phyloP scores from a whole-genome alignment of 1,140 invertebrate genomes.

The Musca vetustissima region DNA sequence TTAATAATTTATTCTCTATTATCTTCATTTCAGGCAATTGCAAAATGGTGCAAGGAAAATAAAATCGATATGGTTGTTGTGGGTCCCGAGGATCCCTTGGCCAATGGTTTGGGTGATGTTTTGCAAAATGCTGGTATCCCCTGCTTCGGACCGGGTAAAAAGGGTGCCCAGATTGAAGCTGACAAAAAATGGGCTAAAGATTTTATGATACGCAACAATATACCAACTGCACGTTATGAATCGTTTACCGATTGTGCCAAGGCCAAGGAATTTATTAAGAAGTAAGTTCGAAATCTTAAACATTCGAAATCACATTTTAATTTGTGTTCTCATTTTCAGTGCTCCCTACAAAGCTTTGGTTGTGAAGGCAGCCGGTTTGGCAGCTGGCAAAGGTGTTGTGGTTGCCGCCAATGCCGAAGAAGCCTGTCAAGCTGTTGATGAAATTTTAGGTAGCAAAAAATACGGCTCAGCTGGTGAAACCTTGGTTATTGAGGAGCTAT shows the following conservation, averaged over 20 bases:
- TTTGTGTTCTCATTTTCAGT: slow-evolving; percentile 53
- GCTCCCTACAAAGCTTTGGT: slow-evolving; percentile 80
- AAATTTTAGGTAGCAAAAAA: slow-evolving; percentile 73
- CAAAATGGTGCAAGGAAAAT: slow-evolving; percentile 74
- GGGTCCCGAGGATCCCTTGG: slow-evolving; percentile 94
- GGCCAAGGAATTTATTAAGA: slow-evolving; percentile 81
- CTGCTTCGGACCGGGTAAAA: slow-evolving; percentile 84
- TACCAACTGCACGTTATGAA: slow-evolving; percentile 87
- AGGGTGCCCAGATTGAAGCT: slow-evolving; percentile 85
- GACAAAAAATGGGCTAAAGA: slow-evolving; percentile 92
- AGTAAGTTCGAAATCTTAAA: slow-evolving; percentile 56
- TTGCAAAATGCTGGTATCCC: slow-evolving; percentile 65
- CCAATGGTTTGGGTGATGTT: slow-evolving; percentile 77
- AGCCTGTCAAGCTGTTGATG: slow-evolving; percentile 79
- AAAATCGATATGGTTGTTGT: slow-evolving; percentile 80
- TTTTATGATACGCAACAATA: slow-evolving; percentile 86
- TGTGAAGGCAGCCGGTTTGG: slow-evolving; percentile 92
- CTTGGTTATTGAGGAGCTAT: slow-evolving; percentile 87
- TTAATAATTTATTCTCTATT: not conserved
- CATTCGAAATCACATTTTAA: not conserved
- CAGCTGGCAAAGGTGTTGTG: slow-evolving; percentile 95
- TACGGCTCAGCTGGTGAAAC: slow-evolving; percentile 83
- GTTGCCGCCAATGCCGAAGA: slow-evolving; percentile 75
- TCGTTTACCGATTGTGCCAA: slow-evolving; percentile 74
- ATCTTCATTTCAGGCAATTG: slow-evolving; percentile 65